Base-by-base conservation (phyloP, 2,113 vertebrate species). In the Taurulus bubalis region DNA sequence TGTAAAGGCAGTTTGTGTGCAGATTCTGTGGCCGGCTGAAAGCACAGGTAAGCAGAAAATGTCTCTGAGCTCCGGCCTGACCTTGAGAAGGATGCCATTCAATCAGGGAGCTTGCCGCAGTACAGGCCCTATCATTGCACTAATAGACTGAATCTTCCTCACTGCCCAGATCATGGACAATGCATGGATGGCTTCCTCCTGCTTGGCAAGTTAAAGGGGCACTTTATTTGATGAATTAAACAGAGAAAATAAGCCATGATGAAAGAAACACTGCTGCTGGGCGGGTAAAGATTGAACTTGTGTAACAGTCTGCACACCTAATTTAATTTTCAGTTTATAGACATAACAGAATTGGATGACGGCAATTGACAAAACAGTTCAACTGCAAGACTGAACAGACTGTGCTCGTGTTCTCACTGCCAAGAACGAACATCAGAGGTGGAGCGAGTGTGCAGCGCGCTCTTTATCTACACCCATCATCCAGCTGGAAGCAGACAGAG, bases 31-130 rank as follows among this genome's bases (percentile, higher is more conserved):
- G 88, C 87, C 67, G 88, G 63, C 80, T 77, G 86, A 85, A 91
- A 92, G 91, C 92, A 90, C 92, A 93, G 93, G 93, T 94, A 92
- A 94, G 92, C 92, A 93, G 83, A 93, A 93, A 91, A 94, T 88
- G 90, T 83, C 91, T 93, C 87, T 91, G 88, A 91, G 90, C 90
- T 83, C 64, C 26, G 26, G 82, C 75, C 91, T 90, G 93, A 94
- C 93, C 94, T 93, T 93, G 91, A 92, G 64, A 73, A 77, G 88
- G 89, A 90, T 85, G 91, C 88, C 90, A 93, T 92, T 90, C 92
- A 92, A 90, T 94, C 91, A 92, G 91, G 18, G 58, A 69, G 85
- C 89, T 65, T 59, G 51, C 85, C 30, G 84, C 89, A 85, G 89
- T 89, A 91, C 91, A 89, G 90, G 84, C 69, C 78, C 82, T 71